Base-by-base conservation (phyloP, 2,797 vertebrate species). In the Muraenolepis orangiensis region DNA sequence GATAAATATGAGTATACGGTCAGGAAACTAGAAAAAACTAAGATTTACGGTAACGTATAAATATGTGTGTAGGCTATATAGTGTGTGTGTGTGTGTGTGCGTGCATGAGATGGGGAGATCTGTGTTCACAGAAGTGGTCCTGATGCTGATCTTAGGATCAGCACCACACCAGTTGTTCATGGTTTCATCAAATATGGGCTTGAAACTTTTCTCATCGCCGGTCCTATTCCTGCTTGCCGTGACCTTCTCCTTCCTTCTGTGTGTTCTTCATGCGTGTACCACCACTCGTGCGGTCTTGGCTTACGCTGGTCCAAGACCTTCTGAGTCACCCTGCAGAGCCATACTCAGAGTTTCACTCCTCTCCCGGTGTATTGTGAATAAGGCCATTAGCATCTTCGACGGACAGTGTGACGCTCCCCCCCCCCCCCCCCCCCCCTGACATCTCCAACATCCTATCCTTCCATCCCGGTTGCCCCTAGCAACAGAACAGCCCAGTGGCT, bases 381-480 rank as follows among this genome's bases (percentile, higher is more conserved):
- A 84, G 91, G 85, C 85, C 83, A 61, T 0, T 1, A 5, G 80
- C 81, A 6, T 66, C 73, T 84, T 84, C 75, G 78, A 78, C 85
- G 74, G 75, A 84, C 80, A 81, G 72, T 78, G 18, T 67, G 72
- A 66, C 79, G 80, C 67, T 72, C 67, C 73, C 8, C 11, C n/a
- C n/a, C 20, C 20, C 4, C 46, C 5, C 32, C 32, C 8, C 32
- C 8, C 32, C 69, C 70, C 42, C 29, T n/a, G n/a, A n/a, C n/a
- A n/a, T 81, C 68, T 70, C 46, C 66, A 30, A 32, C 36, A n/a
- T 20, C 73, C 72, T 68, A 66, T 85, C 84, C 79, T 80, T 82
- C 68, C n/a, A n/a, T n/a, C 74, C 70, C 64, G 80, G 87, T 88
- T 87, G 82, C 87, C 89, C 86, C 46, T 89, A 80, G 88, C 88